These are phyloP conservation scores for Diplodus sargus DNA, from an alignment of 2,797 vertebrate genomes.

Conservation along the genomic window DNA sequence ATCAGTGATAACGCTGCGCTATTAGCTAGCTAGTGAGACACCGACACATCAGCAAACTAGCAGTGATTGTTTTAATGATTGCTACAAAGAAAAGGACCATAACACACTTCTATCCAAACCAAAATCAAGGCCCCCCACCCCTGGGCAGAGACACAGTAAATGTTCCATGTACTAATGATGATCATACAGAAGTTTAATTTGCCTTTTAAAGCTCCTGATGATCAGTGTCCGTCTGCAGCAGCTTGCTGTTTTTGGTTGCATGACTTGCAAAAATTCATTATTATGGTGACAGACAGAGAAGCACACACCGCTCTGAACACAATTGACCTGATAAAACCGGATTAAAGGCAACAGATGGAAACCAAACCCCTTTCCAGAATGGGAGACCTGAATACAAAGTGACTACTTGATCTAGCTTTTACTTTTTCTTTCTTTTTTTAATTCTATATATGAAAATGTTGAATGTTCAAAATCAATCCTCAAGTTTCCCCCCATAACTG, in stretches of 20 bases:
- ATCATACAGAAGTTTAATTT: background rate
- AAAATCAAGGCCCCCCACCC: too few species aligned
- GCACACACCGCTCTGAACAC: constrained; percentile 22
- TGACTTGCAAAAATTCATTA: constrained; percentile 18
- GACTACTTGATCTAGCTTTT: constrained; percentile 27
- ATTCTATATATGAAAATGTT: constrained; percentile 19
- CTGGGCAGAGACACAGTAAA: too few species aligned
- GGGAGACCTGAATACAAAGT: constrained; percentile 41
- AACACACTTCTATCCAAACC: too few species aligned
- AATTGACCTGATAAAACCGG: constrained; percentile 21
- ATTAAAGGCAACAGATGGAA: constrained; percentile 68
- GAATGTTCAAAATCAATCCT: constrained; percentile 62
- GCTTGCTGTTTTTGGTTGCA: constrained; percentile 4
- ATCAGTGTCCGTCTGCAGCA: constrained; percentile 7
- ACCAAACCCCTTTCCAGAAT: constrained; percentile 28
- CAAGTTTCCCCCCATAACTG: constrained; percentile 82
- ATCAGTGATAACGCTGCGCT: too few species aligned
- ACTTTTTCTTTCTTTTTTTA: too few species aligned
- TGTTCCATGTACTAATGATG: too few species aligned
- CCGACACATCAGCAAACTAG: too few species aligned
- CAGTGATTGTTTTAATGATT: too few species aligned
- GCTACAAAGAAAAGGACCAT: too few species aligned
- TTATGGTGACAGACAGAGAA: constrained; percentile 16
- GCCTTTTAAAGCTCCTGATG: background rate
- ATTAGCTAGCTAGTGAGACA: too few species aligned